A percentile compares a stretch with the other conserved stretches of the same genome.
Evolutionary conservation across 2,888 invertebrate species (phyloP).

Genomic region (Aphidius colemani): DNA sequence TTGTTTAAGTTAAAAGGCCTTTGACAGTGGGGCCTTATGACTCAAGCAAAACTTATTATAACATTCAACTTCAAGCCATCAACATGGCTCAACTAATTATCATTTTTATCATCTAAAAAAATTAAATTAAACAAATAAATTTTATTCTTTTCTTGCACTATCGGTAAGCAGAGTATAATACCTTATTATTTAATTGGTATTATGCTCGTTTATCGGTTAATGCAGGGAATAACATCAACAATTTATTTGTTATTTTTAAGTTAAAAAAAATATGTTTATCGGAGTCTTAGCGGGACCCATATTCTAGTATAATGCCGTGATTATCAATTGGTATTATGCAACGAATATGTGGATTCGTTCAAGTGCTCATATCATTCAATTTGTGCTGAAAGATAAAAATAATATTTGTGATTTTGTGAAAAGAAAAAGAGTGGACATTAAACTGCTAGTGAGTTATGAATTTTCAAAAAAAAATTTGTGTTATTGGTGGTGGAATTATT

Average conservation of each 20-base stretch:
- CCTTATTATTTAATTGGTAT: constrained; percentile 43
- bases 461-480: constrained; percentile 61
- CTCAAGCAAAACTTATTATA: constrained; percentile 24
- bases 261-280: not conserved
- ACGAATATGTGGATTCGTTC: constrained; percentile 46
- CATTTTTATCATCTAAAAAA: not conserved
- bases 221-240: constrained; percentile 34
- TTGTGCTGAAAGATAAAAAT: no score
- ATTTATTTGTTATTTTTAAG: not conserved
- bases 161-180: constrained; percentile 56
- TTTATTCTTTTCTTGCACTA: constrained; percentile 35
- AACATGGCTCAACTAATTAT: not conserved
- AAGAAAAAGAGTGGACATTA: not conserved
- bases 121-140: not conserved
- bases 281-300: constrained; percentile 43
- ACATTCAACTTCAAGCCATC: constrained; percentile 25
- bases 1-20: no score
- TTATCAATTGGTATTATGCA: constrained; percentile 49
- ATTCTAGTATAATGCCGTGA: constrained; percentile 50
- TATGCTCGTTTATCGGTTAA: constrained; percentile 51
- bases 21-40: constrained; percentile 34
- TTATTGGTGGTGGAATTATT: constrained; percentile 78
- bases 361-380: constrained; percentile 22
- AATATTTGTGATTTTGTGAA: not conserved
- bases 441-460: not conserved